Evolutionary conservation across 2,888 invertebrate species (phyloP), one percentile per base, ranked within the genome.

Genomic region (Cacoxenus indagator): DNA sequence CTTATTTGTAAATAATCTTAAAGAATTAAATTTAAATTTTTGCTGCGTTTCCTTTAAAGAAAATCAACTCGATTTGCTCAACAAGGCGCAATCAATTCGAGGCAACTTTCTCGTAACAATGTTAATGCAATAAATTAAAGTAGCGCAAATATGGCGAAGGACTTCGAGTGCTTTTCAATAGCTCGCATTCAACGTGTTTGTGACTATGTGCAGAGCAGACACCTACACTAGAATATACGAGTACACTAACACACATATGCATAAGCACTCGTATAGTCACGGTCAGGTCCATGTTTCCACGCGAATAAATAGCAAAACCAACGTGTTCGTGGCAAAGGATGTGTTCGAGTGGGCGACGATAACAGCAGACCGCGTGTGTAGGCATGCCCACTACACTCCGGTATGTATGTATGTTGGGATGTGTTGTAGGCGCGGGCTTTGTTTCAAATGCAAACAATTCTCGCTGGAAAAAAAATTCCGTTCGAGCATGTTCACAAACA

Each of bases 81-180:
- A 55, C 51, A 55, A 27, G 22, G 48, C 57, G 43, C 65, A 48
- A 48, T 14, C 48, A 29, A 64, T 64, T 64, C 46, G 17, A 48
- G 48, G 48, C 64, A 64, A 55, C 55, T 65, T 51, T 22, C 17
- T 51, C 17, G 51, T 11, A 51, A 51, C 51, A 11, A 22, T 51
- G 51, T 51, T 51, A 51, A 51, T 51, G 51, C 51, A 51, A 51
- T 51, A 51, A 51, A 51, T 51, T 51, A 9, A 51, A 51, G 51
- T 51, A 51, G 22, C 22, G 17, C 51, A 51, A 51, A 51, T 51
- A 22, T 19, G 51, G 51, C 22, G 22, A 51, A 51, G 51, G 17
- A 51, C 51, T 51, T 51, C 22, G 9, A 22, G 22, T 17, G 11
- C 19, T 22, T 51, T 51, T 51, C 51, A 22, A 51, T 51, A 51